These are phyloP conservation scores for Ephialtes manifestator DNA, from an alignment of 2,888 invertebrate genomes.

Conservation along the genomic window DNA sequence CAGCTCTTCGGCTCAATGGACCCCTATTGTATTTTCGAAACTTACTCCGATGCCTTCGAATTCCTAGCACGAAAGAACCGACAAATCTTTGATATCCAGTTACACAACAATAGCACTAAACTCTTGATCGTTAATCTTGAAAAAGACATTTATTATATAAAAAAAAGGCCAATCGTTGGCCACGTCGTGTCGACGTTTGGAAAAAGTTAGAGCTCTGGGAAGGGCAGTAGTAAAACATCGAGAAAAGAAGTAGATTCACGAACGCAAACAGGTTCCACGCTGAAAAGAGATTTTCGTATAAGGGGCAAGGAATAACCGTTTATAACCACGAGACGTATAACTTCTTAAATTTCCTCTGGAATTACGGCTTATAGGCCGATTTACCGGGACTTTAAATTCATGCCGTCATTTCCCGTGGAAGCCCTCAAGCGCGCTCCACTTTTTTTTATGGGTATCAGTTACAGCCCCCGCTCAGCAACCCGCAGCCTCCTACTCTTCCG, in stretches of 20 bases:
- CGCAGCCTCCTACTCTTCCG: slow-evolving; percentile 37
- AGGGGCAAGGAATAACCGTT: slow-evolving; percentile 63
- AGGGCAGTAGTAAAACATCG: slow-evolving; percentile 36
- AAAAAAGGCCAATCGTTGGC: slow-evolving; percentile 35
- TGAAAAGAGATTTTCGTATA: slow-evolving; percentile 60
- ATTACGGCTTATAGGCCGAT: slow-evolving; percentile 71
- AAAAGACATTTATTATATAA: slow-evolving; percentile 40
- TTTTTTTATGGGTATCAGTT: slow-evolving; percentile 67
- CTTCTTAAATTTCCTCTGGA: slow-evolving; percentile 70
- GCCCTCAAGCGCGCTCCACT: slow-evolving; percentile 44
- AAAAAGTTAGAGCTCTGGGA: slow-evolving; percentile 12
- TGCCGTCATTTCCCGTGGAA: slow-evolving; percentile 71
- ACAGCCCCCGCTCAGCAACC: slow-evolving; percentile 61
- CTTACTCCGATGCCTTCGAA: not conserved
- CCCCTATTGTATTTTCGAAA: not conserved
- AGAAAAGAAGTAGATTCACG: slow-evolving; percentile 54
- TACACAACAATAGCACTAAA: not conserved
- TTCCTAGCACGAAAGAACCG: not conserved
- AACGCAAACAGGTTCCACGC: slow-evolving; percentile 61
- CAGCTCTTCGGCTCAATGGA: not conserved
- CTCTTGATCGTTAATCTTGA: not conserved
- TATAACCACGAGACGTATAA: slow-evolving; percentile 68
- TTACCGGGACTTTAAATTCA: slow-evolving; percentile 73
- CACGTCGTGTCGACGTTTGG: slow-evolving; percentile 6
- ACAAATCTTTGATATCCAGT: not conserved